A percentile compares a stretch with the other conserved stretches of the same genome.
Evolutionary conservation across 53 echinoderm and acorn worm species (phyloP).

Genomic region (Patiria pectinifera): DNA sequence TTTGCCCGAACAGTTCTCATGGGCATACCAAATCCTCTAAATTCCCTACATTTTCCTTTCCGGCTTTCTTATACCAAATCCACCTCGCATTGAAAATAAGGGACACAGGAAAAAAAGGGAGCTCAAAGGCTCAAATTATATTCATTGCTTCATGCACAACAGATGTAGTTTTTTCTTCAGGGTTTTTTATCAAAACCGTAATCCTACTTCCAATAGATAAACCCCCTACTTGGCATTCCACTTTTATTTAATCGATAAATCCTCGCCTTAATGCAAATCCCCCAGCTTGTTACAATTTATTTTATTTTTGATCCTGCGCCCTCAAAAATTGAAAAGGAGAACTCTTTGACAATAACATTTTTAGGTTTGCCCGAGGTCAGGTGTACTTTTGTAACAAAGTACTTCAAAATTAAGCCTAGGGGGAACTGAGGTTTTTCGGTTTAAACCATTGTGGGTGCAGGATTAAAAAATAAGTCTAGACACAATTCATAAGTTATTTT

Average conservation of each 20-base stretch:
- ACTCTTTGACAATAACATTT: conserved; percentile 31
- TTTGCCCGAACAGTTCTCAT: conserved; percentile 1
- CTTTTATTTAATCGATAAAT: not conserved
- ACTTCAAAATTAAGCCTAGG: not conserved
- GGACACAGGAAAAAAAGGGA: not conserved
- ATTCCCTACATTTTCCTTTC: not conserved
- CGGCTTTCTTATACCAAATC: conserved; percentile 7
- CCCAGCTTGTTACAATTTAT: conserved; percentile 23
- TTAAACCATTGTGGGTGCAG: not conserved
- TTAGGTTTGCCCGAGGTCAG: conserved; percentile 3
- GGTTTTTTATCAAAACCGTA: not conserved
- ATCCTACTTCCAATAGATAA: not conserved
- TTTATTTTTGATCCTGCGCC: not conserved
- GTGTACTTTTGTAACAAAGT: conserved; percentile 54
- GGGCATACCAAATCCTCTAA: conserved; percentile 4
- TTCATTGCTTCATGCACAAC: conserved; percentile 11
- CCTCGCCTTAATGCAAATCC: not conserved
- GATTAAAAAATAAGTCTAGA: not conserved
- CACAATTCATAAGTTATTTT: not conserved
- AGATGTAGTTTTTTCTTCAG: conserved; percentile 20
- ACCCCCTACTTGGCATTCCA: not conserved
- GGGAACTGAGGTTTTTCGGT: not conserved
- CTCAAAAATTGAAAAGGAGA: not conserved
- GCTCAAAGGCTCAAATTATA: conserved; percentile 4
- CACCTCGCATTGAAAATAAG: not conserved